Percentiles rank a stretch among this genome's conserved stretches.
Evolutionary conservation across 2,888 invertebrate genomes (phyloP).

Genomic region (Drepana falcataria): DNA sequence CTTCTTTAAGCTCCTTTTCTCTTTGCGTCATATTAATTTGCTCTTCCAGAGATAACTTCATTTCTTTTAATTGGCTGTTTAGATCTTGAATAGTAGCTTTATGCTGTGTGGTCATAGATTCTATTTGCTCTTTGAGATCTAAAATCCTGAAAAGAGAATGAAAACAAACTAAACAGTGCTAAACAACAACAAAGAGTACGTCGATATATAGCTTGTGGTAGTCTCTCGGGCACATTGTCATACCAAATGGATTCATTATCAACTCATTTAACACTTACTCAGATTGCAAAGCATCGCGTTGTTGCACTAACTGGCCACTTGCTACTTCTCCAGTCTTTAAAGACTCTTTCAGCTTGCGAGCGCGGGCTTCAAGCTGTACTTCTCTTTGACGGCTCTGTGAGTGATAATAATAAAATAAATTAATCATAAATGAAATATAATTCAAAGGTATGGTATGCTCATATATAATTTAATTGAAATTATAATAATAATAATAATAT

Average conservation of each 20-base stretch:
- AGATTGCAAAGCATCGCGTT: conserved; percentile 51
- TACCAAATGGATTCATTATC: background rate
- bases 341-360: conserved; percentile 65
- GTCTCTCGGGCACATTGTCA: too few species aligned
- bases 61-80: conserved; percentile 46
- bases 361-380: conserved; percentile 62
- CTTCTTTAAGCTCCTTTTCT: conserved; percentile 41
- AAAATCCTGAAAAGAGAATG: conserved; percentile 34
- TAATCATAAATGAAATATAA: too few species aligned
- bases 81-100: conserved; percentile 45
- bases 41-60: conserved; percentile 39
- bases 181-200: too few species aligned
- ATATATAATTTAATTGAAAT: too few species aligned
- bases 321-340: conserved; percentile 65
- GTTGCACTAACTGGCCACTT: conserved; percentile 52
- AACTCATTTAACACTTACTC: conserved; percentile 41
- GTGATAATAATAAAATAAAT: background rate
- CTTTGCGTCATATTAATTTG: conserved; percentile 31
- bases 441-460: too few species aligned
- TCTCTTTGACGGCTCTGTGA: conserved; percentile 65
- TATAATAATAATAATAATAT: too few species aligned
- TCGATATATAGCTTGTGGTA: too few species aligned
- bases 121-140: conserved; percentile 54
- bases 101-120: conserved; percentile 42
- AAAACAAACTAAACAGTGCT: background rate